Conservation (phyloP, 2,888 invertebrate species). For the Anthoptus insignis region DNA sequence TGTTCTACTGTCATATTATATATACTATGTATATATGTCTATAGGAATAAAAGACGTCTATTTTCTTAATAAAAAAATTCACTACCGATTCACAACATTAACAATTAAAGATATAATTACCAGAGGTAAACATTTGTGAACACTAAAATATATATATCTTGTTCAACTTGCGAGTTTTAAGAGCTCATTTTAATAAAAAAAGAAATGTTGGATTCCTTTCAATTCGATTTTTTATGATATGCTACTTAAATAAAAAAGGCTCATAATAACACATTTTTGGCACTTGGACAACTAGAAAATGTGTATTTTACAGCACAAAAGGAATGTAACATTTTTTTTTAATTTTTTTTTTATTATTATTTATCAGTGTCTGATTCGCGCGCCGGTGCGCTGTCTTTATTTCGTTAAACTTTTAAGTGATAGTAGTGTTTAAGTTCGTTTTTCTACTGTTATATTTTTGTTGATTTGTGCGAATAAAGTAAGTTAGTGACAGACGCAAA, state of each 20-base stretch:
- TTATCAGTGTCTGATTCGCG: not conserved
- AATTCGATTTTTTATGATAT: no score
- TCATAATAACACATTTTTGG: not conserved
- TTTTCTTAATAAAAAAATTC: slow-evolving; percentile 44
- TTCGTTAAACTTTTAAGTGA: slow-evolving; percentile 34
- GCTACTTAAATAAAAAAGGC: not conserved
- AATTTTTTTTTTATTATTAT: not conserved
- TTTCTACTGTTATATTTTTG: slow-evolving; percentile 46
- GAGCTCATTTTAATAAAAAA: not conserved
- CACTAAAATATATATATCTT: not conserved
- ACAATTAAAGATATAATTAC: slow-evolving; percentile 1
- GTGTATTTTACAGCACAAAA: not conserved
- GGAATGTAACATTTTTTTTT: not conserved
- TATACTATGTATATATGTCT: slow-evolving; percentile 21
- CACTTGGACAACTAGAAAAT: no score
- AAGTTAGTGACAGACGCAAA: slow-evolving; percentile 41
- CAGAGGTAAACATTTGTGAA: no score
- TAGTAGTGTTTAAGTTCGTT: slow-evolving; percentile 46
- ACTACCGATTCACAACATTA: slow-evolving; percentile 44
- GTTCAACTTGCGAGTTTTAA: not conserved
- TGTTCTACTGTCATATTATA: slow-evolving; percentile 3
- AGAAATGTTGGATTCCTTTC: not conserved
- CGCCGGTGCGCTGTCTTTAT: slow-evolving; percentile 1
- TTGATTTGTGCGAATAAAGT: slow-evolving; percentile 36
- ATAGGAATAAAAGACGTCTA: slow-evolving; percentile 40